Percentiles rank a stretch among this genome's conserved stretches.
phyloP scores from a whole-genome alignment of 2,113 vertebrate genomes.

The Cephalopholis sonnerati region DNA sequence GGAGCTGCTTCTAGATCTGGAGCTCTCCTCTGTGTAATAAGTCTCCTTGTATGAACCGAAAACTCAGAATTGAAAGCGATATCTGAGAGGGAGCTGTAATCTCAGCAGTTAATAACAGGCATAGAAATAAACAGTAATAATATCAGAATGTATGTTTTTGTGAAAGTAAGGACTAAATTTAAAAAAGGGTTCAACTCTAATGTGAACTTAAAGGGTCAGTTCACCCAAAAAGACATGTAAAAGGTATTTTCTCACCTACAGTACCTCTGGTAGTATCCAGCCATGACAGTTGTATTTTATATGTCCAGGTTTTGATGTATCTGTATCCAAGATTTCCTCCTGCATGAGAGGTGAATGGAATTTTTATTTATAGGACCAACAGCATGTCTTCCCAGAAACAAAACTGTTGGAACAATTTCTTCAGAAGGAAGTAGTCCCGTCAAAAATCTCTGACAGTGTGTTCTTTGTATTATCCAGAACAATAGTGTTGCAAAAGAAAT shows the following conservation, averaged over 20 bases:
- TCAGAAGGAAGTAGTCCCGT: background rate
- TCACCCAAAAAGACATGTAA: background rate
- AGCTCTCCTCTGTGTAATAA: background rate
- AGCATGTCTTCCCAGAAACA: background rate
- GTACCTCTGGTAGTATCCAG: background rate
- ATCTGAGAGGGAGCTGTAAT: background rate
- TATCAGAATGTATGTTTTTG: too few species aligned
- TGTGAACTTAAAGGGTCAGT: background rate
- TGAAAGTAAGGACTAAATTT: too few species aligned
- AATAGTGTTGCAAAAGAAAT: background rate
- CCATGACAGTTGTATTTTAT: background rate
- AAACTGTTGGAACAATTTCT: background rate
- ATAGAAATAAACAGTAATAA: too few species aligned
- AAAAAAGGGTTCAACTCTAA: too few species aligned
- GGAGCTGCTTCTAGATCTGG: background rate
- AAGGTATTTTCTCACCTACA: background rate
- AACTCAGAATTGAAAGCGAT: background rate
- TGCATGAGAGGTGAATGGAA: too few species aligned
- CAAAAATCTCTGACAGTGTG: too few species aligned
- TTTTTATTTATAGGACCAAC: too few species aligned
- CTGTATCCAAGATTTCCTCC: background rate
- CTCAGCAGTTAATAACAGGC: too few species aligned
- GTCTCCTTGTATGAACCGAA: background rate
- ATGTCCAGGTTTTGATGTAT: background rate
- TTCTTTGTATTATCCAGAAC: too few species aligned